phyloP scores from a whole-genome alignment of 2,113 vertebrate genomes.

The Phalacrocorax pelagicus region DNA sequence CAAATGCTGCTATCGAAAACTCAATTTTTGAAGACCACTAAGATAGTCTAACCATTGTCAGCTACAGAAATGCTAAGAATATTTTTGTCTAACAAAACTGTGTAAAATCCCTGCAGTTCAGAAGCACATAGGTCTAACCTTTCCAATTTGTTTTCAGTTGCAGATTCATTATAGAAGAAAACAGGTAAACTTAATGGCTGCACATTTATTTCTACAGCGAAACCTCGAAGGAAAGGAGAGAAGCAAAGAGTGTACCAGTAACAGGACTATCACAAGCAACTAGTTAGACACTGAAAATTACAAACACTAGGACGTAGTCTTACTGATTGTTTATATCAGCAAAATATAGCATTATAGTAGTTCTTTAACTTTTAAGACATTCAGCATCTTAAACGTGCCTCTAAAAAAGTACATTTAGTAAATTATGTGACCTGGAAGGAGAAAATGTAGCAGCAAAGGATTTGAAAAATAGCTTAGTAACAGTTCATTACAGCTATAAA shows the following conservation, averaged over 20 bases:
- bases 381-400: neutral
- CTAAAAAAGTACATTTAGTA: neutral
- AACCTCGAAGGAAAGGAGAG: neutral
- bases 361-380: neutral
- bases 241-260: neutral
- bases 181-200: neutral
- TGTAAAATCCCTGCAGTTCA: neutral
- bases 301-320: neutral
- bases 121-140: neutral
- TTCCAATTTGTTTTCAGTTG: neutral
- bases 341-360: neutral
- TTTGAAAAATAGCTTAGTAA: neutral
- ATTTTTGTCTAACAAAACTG: neutral
- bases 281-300: neutral
- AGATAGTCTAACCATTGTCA: neutral
- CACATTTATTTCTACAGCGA: neutral
- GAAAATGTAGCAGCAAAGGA: neutral
- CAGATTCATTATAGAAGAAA: neutral
- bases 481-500: neutral
- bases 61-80: neutral
- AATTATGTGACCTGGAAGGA: neutral
- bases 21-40: neutral
- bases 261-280: neutral
- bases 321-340: neutral
- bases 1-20: neutral